A percentile compares a stretch with the other conserved stretches of the same genome.
Conservation (phyloP, 2,888 invertebrate genomes). For the Andrena haemorrhoa region DNA sequence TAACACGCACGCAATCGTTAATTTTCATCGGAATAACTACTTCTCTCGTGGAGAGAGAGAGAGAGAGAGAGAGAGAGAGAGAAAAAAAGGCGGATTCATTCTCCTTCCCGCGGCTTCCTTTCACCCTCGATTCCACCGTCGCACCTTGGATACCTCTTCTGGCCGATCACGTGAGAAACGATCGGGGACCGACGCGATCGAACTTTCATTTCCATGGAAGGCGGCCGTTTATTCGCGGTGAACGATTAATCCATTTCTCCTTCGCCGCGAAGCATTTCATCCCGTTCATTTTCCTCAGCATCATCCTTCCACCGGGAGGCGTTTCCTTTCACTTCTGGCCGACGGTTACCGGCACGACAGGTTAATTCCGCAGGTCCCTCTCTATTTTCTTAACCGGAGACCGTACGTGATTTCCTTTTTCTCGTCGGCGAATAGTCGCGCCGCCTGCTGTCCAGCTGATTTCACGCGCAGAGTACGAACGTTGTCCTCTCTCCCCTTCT, state of each 20-base stretch:
- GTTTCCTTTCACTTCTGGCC: slow-evolving; percentile 65
- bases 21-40: neutral
- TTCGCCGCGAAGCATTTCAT: slow-evolving; percentile 27
- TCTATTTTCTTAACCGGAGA: slow-evolving; percentile 41
- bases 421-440: slow-evolving; percentile 1
- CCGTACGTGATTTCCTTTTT: slow-evolving; percentile 37
- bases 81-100: neutral
- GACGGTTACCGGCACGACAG: slow-evolving; percentile 30
- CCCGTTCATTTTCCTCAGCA: slow-evolving; percentile 21
- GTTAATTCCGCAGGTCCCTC: slow-evolving; percentile 40
- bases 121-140: slow-evolving; percentile 11
- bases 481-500: neutral
- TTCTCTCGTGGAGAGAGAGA: neutral
- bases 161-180: slow-evolving; percentile 4
- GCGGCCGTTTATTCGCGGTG: slow-evolving; percentile 24
- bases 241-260: slow-evolving; percentile 69
- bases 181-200: slow-evolving; percentile 30
- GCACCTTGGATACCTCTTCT: neutral
- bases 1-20: neutral
- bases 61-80: too few relatives aligned
- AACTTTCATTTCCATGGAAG: slow-evolving; percentile 66
- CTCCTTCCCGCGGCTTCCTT: slow-evolving; percentile 24
- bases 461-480: neutral
- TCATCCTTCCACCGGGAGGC: slow-evolving; percentile 30
- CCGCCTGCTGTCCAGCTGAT: neutral